Base-by-base conservation (phyloP, 2,888 invertebrate genomes). In the Xanthia icteritia region DNA sequence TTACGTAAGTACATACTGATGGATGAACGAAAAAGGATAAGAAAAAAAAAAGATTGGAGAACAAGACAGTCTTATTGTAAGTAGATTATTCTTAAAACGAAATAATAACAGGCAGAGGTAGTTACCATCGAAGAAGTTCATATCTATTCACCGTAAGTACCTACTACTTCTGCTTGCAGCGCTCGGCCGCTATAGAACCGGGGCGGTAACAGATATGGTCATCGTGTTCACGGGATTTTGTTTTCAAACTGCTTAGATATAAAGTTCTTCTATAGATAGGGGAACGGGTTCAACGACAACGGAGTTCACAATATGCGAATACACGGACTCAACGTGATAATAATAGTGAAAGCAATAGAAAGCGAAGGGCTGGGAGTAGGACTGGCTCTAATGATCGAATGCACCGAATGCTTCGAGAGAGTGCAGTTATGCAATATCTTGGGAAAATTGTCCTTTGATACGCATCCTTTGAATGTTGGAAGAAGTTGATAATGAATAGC, bases 291-390 rank as follows among this genome's bases (percentile, higher is more conserved):
- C 13, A 15, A 76, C 82, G 36, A 51, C 70, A 76, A 42, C 36
- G 58, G 17, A 73, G 61, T 45, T 39, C 45, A 39, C 36, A 77
- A 73, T 77, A 83, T 77, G 83, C 86, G 77, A 83, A 83, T 77
- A 56, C 64, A 76, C 63, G 27, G 70, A 77, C 11, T 31, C 20
- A 4, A 17, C 27, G 58, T 70, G 54, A 73, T 78, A 81, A 81
- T 73, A 81, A 69, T 82, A 84, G 81, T 81, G 76, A 84, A 82
- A 82, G 84, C 17, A 45, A 27, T 63, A 36, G 84, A 81, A 83
- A 81, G 77, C 45, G 65, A 65, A 84, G 81, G 83, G 77, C 63
- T 63, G n/a, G n/a, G n/a, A n/a, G n/a, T n/a, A 58, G 64, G 36
- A 58, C 51, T 42, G 39, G 17, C 31, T 27, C n/a, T 67, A 68